Percentiles rank a stretch among this genome's conserved stretches.
phyloP scores from a whole-genome alignment of 2,888 invertebrate species.

The Pseudococcus viburni region DNA sequence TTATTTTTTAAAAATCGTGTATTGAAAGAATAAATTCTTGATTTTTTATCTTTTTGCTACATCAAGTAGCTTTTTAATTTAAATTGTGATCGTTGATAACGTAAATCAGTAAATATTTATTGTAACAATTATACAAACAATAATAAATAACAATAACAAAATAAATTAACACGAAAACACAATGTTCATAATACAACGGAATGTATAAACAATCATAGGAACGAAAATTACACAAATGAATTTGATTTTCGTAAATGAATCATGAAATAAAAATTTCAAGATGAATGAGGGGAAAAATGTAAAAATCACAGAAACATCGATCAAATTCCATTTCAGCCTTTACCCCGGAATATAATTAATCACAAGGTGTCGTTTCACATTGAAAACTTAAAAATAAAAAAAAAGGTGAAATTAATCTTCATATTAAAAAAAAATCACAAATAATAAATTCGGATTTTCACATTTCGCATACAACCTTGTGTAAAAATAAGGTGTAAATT shows the following conservation, averaged over 20 bases:
- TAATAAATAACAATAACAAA: slow-evolving; percentile 42
- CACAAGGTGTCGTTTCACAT: not conserved
- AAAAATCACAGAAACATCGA: slow-evolving; percentile 5
- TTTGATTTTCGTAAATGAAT: slow-evolving; percentile 15
- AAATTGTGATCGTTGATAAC: not conserved
- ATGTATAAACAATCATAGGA: slow-evolving; percentile 24
- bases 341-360: not conserved
- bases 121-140: slow-evolving; percentile 30
- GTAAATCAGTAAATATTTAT: slow-evolving; percentile 14
- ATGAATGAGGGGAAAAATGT: slow-evolving; percentile 13
- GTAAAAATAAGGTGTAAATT: slow-evolving; percentile 10
- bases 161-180: slow-evolving; percentile 11
- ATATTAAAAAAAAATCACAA: not conserved
- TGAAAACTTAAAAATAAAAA: not conserved
- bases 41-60: not conserved
- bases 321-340: slow-evolving; percentile 32
- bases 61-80: not conserved
- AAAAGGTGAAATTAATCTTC: not conserved
- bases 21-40: not conserved
- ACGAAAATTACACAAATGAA: not conserved
- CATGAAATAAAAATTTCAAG: not conserved
- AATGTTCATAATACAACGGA: not conserved
- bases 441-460: not conserved
- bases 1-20: slow-evolving; percentile 10
- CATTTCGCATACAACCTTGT: not conserved